Evolutionary conservation across 2,113 vertebrate species (phyloP), one percentile per base, ranked within the genome.

Genomic region (Brachyhypopomus occidentalis): DNA sequence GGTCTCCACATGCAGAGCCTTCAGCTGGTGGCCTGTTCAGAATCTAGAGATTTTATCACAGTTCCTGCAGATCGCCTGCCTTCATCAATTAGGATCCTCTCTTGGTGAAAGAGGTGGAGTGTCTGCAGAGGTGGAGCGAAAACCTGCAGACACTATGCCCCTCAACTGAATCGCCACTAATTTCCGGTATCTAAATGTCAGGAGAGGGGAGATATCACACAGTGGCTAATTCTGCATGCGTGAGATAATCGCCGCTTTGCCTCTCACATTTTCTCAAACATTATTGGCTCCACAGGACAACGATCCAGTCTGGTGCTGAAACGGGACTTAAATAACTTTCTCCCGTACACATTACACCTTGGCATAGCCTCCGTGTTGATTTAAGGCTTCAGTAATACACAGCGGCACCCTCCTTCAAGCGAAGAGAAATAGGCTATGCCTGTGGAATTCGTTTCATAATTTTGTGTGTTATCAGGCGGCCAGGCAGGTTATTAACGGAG

Each of bases 191-290:
- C 45, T 14, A 52, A 52, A 5, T 14, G 45, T 52, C 12, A n/a
- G 41, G 63, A 77, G 20, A 66, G 11, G 71, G 45, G 67, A 19
- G 75, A 72, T 59, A 85, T 70, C 73, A 48, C 72, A 71, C 41
- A 16, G 45, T 82, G 76, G 76, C 72, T 82, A 82, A 79, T 66
- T 78, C 45, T 23, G 41, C 79, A 73, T 19, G 20, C 60, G 11
- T 67, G 77, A 70, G 25, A 58, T 83, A 83, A 85, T 83, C 59
- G 72, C 72, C 55, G 55, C 80, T 72, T 82, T 72, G 72, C 67
- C 45, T 73, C 77, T 48, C 63, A 23, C 14, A 1, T 36, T 34
- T 55, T 83, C 59, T 77, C n/a, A 81, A 77, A 41, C n/a, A 16
- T 27, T 69, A 79, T 80, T 80, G 69, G 71, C 78, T 52, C 34